Evolutionary conservation across 2,888 invertebrate genomes (phyloP).

Genomic region (Palloptera scutellata): DNA sequence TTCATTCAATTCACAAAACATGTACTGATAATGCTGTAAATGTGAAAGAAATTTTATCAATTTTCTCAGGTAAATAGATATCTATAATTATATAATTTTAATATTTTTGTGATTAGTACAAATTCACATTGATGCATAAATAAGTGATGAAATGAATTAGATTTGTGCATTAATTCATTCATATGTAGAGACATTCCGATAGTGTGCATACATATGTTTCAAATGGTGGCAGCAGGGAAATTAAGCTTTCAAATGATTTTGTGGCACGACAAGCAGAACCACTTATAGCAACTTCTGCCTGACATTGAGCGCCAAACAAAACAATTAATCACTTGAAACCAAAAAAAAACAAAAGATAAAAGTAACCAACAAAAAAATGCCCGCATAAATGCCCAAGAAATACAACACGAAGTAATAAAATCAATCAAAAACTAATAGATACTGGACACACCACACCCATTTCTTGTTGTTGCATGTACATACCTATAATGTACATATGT

Average conservation of each 20-base stretch:
- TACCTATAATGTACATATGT: too few species aligned
- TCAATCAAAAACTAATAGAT: neutral
- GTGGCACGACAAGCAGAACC: slow-evolving; percentile 21
- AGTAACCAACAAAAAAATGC: slow-evolving; percentile 1
- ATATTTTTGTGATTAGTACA: too few species aligned
- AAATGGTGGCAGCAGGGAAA: slow-evolving; percentile 11
- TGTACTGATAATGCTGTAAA: too few species aligned
- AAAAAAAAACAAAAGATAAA: neutral
- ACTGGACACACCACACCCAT: neutral
- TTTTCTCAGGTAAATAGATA: too few species aligned
- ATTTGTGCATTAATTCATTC: too few species aligned
- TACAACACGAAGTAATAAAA: neutral
- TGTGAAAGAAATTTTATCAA: too few species aligned
- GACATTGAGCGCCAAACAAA: slow-evolving; percentile 28
- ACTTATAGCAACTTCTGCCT: slow-evolving; percentile 27
- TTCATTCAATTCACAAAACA: too few species aligned
- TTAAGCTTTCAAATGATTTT: slow-evolving; percentile 24
- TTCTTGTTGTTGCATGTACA: neutral
- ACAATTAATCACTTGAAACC: neutral
- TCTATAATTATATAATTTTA: too few species aligned
- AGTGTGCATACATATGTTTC: neutral
- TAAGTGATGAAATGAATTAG: too few species aligned
- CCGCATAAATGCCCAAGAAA: neutral
- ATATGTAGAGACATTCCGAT: too few species aligned
- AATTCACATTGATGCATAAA: too few species aligned